Percentiles rank a stretch among this genome's conserved stretches.
phyloP scores from a whole-genome alignment of 2,113 vertebrate genomes.

The Misgurnus anguillicaudatus region DNA sequence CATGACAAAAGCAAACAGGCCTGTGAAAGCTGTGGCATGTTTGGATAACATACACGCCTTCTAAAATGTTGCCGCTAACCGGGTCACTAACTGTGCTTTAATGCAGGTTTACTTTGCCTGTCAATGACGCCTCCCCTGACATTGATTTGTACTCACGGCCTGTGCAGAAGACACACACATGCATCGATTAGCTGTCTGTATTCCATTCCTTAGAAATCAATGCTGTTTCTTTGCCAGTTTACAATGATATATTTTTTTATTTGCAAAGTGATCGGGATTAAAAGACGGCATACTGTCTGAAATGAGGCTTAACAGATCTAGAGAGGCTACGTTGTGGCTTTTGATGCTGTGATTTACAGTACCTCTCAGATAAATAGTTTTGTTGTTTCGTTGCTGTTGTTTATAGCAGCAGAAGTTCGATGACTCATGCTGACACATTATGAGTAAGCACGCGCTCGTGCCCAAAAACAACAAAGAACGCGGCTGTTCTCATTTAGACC shows the following conservation, averaged over 20 bases:
- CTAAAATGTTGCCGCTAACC: slow-evolving; percentile 28
- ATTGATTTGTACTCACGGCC: slow-evolving; percentile 71
- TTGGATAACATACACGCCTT: not conserved
- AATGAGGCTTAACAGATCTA: slow-evolving; percentile 13
- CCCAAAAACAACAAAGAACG: slow-evolving; percentile 21
- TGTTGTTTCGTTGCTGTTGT: slow-evolving; percentile 3
- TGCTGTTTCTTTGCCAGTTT: slow-evolving; percentile 74
- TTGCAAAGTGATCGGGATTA: slow-evolving; percentile 37
- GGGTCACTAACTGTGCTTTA: slow-evolving; percentile 53
- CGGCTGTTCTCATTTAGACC: slow-evolving; percentile 37
- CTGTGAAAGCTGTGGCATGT: no score
- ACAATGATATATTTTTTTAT: slow-evolving; percentile 70
- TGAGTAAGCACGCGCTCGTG: slow-evolving; percentile 23
- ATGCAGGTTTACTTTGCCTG: slow-evolving; percentile 68
- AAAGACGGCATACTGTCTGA: slow-evolving; percentile 54
- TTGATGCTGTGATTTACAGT: not conserved
- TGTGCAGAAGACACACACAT: slow-evolving; percentile 68
- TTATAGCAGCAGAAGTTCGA: slow-evolving; percentile 14
- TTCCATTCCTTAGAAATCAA: slow-evolving; percentile 67
- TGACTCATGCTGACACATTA: slow-evolving; percentile 26
- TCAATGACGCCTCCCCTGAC: slow-evolving; percentile 68
- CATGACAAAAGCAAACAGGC: no score
- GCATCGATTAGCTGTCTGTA: slow-evolving; percentile 76
- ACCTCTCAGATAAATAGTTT: not conserved
- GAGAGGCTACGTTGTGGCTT: not conserved